Evolutionary conservation across 2,797 vertebrate genomes (phyloP), one percentile per base, ranked within the genome.

Genomic region (Muscicapa striata): DNA sequence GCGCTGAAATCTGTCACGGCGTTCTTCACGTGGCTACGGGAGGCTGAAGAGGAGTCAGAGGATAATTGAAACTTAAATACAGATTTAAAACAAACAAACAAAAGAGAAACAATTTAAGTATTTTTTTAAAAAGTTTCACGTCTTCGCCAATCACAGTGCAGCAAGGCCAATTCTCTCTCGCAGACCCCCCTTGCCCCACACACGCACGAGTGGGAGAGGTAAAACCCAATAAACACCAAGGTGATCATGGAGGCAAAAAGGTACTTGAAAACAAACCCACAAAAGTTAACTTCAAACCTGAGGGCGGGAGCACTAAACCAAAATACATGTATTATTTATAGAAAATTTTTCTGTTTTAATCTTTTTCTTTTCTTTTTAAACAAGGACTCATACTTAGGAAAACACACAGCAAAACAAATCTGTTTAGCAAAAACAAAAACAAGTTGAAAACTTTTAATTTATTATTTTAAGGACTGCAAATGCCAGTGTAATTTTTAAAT

Each of bases 381-480:
- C 84, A 34, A 98, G 97, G 97, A 98, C 98, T 98, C 94, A 79
- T 95, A 98, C 98, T 98, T 98, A 97, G 73, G 98, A 88, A 94
- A 95, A 96, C 88, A 97, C 93, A 84, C 96, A 87, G 93, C 89
- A 45, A 96, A 96, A 94, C 86, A 72, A 87, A 97, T 94, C 97
- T 97, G 96, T 98, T 98, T 96, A 98, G 97, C 90, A 96, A 93
- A 98, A 97, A 72, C 89, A 98, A 97, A 72, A 98, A 98, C 98
- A 98, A 98, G 94, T 94, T 98, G 98, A 97, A 98, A 98, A 98
- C 98, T 99, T 98, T 98, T 99, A 99, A 99, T 99, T 99, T 99
- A 99, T 99, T 99, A 98, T 99, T 99, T 99, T 99, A 98, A 99
- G 98, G 98, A 99, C 99, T 99, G 98, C 98, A 99, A 98, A 99